Evolutionary conservation across 1,140 invertebrate genomes (phyloP).

Genomic region (Drosophila persimilis): DNA sequence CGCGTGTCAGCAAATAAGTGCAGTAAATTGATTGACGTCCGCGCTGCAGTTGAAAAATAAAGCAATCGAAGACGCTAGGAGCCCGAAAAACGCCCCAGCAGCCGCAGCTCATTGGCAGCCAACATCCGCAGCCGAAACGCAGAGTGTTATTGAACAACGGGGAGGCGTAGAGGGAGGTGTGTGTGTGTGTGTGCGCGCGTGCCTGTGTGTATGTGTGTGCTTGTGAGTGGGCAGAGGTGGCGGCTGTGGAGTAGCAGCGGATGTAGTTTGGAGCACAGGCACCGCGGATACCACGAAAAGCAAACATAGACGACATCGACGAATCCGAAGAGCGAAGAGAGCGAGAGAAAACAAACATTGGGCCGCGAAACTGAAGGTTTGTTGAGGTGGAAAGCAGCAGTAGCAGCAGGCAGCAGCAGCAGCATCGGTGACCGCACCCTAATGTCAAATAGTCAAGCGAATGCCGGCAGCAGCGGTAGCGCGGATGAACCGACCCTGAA

Average conservation of each 20-base stretch:
- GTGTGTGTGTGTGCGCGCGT: constrained; percentile 50
- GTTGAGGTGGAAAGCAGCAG: constrained; percentile 33
- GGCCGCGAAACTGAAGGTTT: constrained; percentile 29
- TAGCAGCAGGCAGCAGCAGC: constrained; percentile 18
- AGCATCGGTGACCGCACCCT: constrained; percentile 73
- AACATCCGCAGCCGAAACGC: constrained; percentile 30
- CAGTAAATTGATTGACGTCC: constrained; percentile 30
- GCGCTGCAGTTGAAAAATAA: constrained; percentile 21
- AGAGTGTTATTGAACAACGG: constrained; percentile 67
- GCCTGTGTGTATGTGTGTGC: constrained; percentile 48
- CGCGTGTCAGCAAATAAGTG: constrained; percentile 49
- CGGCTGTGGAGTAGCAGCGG: constrained; percentile 51
- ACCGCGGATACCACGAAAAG: constrained; percentile 41
- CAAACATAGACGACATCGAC: constrained; percentile 34
- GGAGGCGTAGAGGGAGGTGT: constrained; percentile 38
- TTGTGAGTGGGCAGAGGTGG: constrained; percentile 66
- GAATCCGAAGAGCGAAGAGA: constrained; percentile 35
- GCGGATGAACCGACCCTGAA: constrained; percentile 64
- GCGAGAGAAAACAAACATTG: constrained; percentile 49
- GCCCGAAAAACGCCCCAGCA: constrained; percentile 23
- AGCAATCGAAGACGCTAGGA: constrained; percentile 11
- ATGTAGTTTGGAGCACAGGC: constrained; percentile 50
- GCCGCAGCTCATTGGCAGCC: constrained; percentile 2
- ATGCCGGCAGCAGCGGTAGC: constrained; percentile 75
- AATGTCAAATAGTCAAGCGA: constrained; percentile 82